Percentiles rank a stretch among this genome's conserved stretches.
These are phyloP conservation scores for Asarcornis scutulata DNA, from an alignment of 2,113 vertebrate species.

Conservation along the genomic window DNA sequence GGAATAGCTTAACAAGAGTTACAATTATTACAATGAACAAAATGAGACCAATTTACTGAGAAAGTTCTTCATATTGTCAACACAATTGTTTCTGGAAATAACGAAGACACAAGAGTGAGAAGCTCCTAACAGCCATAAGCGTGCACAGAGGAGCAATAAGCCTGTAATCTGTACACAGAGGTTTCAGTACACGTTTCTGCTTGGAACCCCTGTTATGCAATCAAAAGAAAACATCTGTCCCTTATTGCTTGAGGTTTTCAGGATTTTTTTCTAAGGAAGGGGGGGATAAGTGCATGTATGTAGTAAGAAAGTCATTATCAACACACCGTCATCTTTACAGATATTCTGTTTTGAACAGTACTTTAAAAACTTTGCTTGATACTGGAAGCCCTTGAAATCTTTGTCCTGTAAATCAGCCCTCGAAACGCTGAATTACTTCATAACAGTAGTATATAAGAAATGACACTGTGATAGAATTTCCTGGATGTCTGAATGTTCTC, in stretches of 20 bases:
- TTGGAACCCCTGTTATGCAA: not conserved
- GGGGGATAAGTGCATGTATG: accelerated
- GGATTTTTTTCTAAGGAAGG: not conserved
- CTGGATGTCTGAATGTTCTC: not conserved
- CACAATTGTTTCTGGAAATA: not conserved
- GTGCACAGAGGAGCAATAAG: not conserved
- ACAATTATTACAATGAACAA: not conserved
- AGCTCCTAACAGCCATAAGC: not conserved
- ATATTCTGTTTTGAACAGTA: not conserved
- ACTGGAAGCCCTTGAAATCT: not conserved
- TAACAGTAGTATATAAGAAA: not conserved
- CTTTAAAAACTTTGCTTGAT: not conserved
- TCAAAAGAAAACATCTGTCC: not conserved
- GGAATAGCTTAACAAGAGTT: not conserved
- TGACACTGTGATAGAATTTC: not conserved
- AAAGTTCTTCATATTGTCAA: not conserved
- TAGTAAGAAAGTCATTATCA: not conserved
- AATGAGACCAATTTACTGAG: not conserved
- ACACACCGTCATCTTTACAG: not conserved
- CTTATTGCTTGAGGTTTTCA: not conserved
- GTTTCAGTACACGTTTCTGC: accelerated
- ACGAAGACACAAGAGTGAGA: not conserved
- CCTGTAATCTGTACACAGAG: not conserved
- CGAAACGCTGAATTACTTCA: not conserved
- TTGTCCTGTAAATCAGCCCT: not conserved